Evolutionary conservation across 2,888 invertebrate genomes (phyloP).

Genomic region (Sphinx pinastri): DNA sequence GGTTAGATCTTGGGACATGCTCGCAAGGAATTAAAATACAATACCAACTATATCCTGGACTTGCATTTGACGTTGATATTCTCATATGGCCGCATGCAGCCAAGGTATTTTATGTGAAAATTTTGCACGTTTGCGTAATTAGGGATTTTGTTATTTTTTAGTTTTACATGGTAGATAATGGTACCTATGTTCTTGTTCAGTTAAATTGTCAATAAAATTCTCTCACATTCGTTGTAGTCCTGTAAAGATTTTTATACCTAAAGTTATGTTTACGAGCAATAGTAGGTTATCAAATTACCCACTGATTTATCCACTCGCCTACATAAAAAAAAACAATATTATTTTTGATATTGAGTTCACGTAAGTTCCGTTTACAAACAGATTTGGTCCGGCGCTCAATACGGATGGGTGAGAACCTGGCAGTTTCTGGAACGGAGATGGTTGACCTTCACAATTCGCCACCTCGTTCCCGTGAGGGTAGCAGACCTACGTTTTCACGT

Average conservation of each 20-base stretch:
- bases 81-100: constrained; percentile 70
- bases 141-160: too few relatives aligned
- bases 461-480: constrained; percentile 66
- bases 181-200: too few relatives aligned
- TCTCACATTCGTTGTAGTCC: too few relatives aligned
- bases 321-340: too few relatives aligned
- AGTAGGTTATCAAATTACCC: too few relatives aligned
- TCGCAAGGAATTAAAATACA: constrained; percentile 62
- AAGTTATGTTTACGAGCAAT: too few relatives aligned
- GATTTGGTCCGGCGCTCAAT: constrained; percentile 61
- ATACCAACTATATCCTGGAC: constrained; percentile 66
- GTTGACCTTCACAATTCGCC: constrained; percentile 68
- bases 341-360: neutral
- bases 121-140: neutral
- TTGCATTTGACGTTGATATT: constrained; percentile 63
- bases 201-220: too few relatives aligned
- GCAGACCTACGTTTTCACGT: constrained; percentile 49
- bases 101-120: constrained; percentile 54
- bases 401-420: constrained; percentile 73
- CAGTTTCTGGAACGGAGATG: constrained; percentile 67
- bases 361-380: constrained; percentile 32
- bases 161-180: too few relatives aligned
- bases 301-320: too few relatives aligned
- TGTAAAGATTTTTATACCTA: too few relatives aligned
- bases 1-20: constrained; percentile 60